phyloP scores from a whole-genome alignment of 2,113 vertebrate genomes.

The Sialia sialis region DNA sequence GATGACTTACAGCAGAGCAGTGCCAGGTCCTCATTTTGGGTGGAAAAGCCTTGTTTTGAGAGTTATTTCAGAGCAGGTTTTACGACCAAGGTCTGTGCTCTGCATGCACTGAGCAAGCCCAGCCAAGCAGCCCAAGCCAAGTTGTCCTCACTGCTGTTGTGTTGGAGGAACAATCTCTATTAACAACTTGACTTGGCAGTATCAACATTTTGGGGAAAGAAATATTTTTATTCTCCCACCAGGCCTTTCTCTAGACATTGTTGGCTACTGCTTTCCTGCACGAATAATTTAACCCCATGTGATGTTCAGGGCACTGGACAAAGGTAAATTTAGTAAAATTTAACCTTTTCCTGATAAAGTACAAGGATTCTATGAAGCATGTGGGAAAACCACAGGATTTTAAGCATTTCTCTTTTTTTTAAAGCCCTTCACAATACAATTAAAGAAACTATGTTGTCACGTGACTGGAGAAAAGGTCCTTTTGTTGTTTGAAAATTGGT shows the following conservation, averaged over 20 bases:
- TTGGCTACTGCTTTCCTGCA: not conserved
- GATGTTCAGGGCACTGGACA: not conserved
- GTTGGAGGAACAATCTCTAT: not conserved
- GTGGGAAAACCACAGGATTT: not conserved
- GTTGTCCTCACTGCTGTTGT: not conserved
- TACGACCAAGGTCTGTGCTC: not conserved
- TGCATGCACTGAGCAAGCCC: not conserved
- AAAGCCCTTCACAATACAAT: not conserved
- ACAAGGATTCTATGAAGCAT: not conserved
- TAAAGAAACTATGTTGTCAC: not conserved
- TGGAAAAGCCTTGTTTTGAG: not conserved
- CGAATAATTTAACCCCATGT: not conserved
- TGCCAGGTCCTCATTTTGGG: not conserved
- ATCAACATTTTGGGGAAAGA: not conserved
- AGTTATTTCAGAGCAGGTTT: not conserved
- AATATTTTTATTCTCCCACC: not conserved
- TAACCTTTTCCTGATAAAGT: not conserved
- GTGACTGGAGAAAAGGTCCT: not conserved
- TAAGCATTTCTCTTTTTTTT: not conserved
- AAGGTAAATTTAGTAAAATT: not conserved
- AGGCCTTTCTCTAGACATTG: not conserved
- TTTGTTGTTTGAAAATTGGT: not conserved
- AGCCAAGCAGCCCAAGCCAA: not conserved
- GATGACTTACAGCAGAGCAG: not conserved
- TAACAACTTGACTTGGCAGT: constrained; percentile 15